Conservation (phyloP, 2,797 vertebrate genomes). For the Dallia pectoralis region DNA sequence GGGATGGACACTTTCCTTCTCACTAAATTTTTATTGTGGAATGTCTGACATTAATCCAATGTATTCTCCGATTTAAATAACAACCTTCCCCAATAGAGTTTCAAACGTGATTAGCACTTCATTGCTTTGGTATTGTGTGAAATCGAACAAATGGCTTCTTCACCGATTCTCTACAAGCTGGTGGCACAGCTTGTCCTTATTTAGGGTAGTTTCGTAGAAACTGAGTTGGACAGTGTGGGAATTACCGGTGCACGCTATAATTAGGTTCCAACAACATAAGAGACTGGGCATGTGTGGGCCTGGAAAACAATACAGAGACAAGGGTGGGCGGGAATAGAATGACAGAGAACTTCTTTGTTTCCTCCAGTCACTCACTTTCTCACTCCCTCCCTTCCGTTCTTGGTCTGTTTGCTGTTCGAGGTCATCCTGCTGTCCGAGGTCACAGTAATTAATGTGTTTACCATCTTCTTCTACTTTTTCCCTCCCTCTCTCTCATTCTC, state of each 20-base stretch:
- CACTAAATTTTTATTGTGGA: too few species aligned
- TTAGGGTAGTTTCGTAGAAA: neutral
- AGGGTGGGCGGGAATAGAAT: neutral
- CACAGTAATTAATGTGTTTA: conserved; percentile 42
- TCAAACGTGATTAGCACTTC: too few species aligned
- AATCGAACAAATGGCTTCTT: too few species aligned
- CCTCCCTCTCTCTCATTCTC: conserved; percentile 14
- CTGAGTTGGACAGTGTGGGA: conserved; percentile 36
- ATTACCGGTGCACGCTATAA: conserved; percentile 54
- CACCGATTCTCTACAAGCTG: neutral
- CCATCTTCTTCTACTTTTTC: conserved; percentile 5
- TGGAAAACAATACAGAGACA: conserved; percentile 25
- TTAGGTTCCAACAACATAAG: conserved; percentile 52
- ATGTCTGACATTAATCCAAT: too few species aligned
- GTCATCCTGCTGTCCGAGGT: conserved; percentile 27
- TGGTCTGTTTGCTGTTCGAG: neutral
- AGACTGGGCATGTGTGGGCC: conserved; percentile 35
- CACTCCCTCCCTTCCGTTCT: neutral
- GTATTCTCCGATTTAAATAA: too few species aligned
- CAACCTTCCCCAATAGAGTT: too few species aligned
- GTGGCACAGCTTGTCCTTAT: neutral
- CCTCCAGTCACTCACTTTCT: neutral
- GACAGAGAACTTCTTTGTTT: neutral
- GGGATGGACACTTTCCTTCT: too few species aligned
- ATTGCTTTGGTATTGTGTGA: too few species aligned